These are phyloP conservation scores for Hemithea aestivaria DNA, from an alignment of 2,888 invertebrate genomes.

Conservation along the genomic window DNA sequence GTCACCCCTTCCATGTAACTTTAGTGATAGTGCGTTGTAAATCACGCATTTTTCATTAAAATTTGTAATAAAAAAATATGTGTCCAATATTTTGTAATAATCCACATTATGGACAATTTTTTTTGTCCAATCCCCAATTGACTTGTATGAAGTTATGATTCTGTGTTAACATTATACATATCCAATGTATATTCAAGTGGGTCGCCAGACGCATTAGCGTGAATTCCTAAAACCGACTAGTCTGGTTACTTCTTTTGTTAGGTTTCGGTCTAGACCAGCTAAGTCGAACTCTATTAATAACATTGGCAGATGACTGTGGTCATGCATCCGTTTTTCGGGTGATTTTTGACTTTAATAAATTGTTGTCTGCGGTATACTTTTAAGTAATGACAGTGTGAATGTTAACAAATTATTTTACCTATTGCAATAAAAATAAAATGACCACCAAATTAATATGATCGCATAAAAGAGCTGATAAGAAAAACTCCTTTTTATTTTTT, in stretches of 20 bases:
- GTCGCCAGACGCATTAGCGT: constrained; percentile 70
- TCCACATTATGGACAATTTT: too few species aligned
- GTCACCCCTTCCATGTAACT: too few species aligned
- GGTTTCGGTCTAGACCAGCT: constrained; percentile 40
- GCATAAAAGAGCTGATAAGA: too few species aligned
- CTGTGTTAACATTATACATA: constrained; percentile 4
- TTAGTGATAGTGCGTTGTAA: too few species aligned
- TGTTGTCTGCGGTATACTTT: neutral
- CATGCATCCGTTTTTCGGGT: constrained; percentile 12
- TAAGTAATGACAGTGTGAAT: neutral
- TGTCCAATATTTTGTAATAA: too few species aligned
- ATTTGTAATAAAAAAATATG: too few species aligned
- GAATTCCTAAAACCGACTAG: constrained; percentile 60
- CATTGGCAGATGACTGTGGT: constrained; percentile 19
- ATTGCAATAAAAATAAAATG: too few species aligned
- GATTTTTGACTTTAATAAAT: constrained; percentile 6
- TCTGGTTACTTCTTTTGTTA: constrained; percentile 54
- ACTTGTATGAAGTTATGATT: constrained; percentile 1
- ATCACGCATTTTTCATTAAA: too few species aligned
- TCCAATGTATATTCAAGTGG: constrained; percentile 54
- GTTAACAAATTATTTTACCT: too few species aligned
- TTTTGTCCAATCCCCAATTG: too few species aligned
- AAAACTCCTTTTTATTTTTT: too few species aligned
- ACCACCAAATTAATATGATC: too few species aligned
- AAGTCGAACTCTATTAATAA: constrained; percentile 37